phyloP scores from a whole-genome alignment of 2,113 vertebrate genomes.

The Trachemys scripta region DNA sequence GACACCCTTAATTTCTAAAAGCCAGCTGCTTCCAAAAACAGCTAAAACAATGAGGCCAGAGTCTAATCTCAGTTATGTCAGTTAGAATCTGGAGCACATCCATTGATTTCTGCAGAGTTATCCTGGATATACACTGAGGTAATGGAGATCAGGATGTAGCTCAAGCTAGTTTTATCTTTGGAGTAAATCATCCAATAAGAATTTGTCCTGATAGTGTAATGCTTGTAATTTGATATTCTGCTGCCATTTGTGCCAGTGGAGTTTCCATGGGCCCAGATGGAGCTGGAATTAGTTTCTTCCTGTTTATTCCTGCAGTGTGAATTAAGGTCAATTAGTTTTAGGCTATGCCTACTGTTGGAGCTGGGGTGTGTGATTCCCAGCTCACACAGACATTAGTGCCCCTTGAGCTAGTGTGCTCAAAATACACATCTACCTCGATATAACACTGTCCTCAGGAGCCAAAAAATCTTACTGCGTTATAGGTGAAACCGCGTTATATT shows the following conservation, averaged over 20 bases:
- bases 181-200: conserved; percentile 56
- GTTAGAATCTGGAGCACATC: not conserved
- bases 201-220: conserved; percentile 44
- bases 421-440: too few species aligned
- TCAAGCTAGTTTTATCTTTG: not conserved
- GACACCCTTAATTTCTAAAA: conserved; percentile 58
- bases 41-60: conserved; percentile 45
- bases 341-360: not conserved
- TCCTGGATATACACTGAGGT: conserved; percentile 59
- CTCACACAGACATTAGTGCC: not conserved
- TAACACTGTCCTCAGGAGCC: too few species aligned
- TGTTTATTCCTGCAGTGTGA: not conserved
- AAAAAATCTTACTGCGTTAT: too few species aligned
- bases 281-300: conserved; percentile 13
- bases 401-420: not conserved
- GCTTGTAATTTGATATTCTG: conserved; percentile 29
- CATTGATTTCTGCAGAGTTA: conserved; percentile 33
- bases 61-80: conserved; percentile 43
- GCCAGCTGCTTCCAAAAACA: conserved; percentile 69
- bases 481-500: too few species aligned
- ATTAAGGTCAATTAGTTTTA: not conserved
- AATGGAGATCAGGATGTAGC: conserved; percentile 44
- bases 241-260: conserved; percentile 26
- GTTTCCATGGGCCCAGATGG: conserved; percentile 11
- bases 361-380: not conserved